Evolutionary conservation across 2,888 invertebrate species (phyloP).

Genomic region (Theristus sp.): DNA sequence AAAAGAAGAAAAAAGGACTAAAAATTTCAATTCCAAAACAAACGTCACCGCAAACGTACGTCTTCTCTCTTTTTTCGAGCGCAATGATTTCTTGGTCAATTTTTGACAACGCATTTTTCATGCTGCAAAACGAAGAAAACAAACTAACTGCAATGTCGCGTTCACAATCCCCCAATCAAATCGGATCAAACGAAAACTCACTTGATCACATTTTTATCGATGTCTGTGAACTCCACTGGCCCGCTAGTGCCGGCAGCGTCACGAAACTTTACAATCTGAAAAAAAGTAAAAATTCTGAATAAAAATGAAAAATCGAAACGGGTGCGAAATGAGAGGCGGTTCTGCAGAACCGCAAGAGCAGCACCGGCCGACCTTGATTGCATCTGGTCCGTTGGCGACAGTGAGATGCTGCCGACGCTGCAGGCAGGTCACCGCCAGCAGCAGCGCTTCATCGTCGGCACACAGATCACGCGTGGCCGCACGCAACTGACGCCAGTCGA

Average conservation of each 20-base stretch:
- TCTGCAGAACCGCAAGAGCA: neutral
- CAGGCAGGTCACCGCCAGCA: neutral
- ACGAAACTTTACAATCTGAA: constrained; percentile 1
- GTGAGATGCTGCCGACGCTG: neutral
- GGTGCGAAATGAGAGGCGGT: neutral
- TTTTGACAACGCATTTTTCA: neutral
- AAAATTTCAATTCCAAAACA: neutral
- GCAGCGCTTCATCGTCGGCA: neutral
- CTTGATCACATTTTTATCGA: neutral
- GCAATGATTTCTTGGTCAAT: neutral
- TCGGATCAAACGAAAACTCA: neutral
- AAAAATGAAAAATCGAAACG: neutral
- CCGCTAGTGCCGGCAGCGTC: neutral
- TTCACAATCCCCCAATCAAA: neutral
- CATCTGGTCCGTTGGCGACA: neutral
- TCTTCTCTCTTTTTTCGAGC: neutral
- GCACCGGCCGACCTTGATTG: neutral
- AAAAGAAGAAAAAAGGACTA: no score
- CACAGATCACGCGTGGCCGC: neutral
- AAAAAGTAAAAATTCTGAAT: neutral
- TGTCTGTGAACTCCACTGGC: neutral
- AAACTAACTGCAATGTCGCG: neutral
- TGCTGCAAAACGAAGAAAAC: neutral
- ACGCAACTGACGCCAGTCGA: neutral
- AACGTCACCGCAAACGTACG: neutral